Base-by-base conservation (phyloP, 2,888 invertebrate genomes). In the Plebejus melissa region DNA sequence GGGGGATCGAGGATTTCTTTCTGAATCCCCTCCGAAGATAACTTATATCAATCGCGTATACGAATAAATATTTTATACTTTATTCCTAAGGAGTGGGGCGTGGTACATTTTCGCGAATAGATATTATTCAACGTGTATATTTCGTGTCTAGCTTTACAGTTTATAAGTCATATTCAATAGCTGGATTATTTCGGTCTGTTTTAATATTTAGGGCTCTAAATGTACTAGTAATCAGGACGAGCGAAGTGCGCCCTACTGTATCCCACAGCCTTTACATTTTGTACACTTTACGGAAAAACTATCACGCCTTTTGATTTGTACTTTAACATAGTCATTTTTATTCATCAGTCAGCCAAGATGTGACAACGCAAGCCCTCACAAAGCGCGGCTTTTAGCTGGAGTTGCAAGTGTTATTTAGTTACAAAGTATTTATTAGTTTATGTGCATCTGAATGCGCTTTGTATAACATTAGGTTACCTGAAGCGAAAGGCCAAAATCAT, bases 21-120 rank as follows among this genome's bases (percentile, higher is more conserved):
- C 54, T 4, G 54, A 54, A 54, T 54, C 16, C 9, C 28, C 60
- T 60, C 9, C 11, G 28, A 28, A 60, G 28, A 60, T 28, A 28
- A 60, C 28, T 28, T 28, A 60, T 60, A 60, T 28, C 58, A 28
- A 60, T 11, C 60, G 28, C 60, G 60, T 60, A 60, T 60, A 28
- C 28, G 60, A 60, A 60, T 60, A 60, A 60, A 60, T 60, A 60
- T 60, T 60, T 60, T 28, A 60, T 28, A 60, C 28, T 60, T 60
- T 60, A 60, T 60, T 60, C 28, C 60, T 60, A 60, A 60, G 22
- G 11, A 60, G 28, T 60, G 9, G 9, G 60, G 1, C 7, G 58
- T 60, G 9, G 60, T 28, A 28, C 4, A 60, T 28, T 60, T 60
- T 60, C 60, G 28, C 60, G 4, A 60, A 28, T 28, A n/a, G n/a